Evolutionary conservation across 1,140 invertebrate species (phyloP), one percentile per base, ranked within the genome.

Genomic region (Formica exsecta): DNA sequence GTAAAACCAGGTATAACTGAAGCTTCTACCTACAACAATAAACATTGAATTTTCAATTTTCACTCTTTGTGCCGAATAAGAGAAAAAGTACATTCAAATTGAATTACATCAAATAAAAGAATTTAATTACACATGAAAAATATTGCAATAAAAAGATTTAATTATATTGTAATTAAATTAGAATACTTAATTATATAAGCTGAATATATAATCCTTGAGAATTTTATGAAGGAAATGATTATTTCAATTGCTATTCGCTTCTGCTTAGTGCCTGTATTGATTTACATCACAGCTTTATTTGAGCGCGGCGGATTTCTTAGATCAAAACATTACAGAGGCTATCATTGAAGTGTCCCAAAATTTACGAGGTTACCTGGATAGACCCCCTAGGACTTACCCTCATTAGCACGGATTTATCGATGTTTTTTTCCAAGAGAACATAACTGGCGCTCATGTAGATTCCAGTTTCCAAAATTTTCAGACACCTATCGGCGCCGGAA

Each of bases 291-390:
- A 59, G n/a, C 3, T 59, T n/a, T 22, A 59, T 51, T 59, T 59
- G n/a, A n/a, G n/a, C 2, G 13, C 8, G n/a, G 3, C 29, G 36
- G 6, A 19, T 59, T 3, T 57, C 62, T 51, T 51, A 19, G 83
- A 92, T 91, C 85, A 93, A 93, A 94, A 94, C 87, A 93, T 92
- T 92, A 87, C 7, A 86, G 87, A 89, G 88, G 89, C 80, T 79
- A 51, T n/a, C 19, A 62, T 75, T 64, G n/a, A 68, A 36, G 8
- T 81, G 81, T 87, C 75, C 71, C 16, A 85, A 66, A 86, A 93
- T 94, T 94, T 93, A 93, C 90, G 66, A 88, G 5, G 61, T 79
- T 92, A 91, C 91, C 93, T 92, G 90, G 32, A 29, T 38, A 61
- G 64, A 38, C 48, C 64, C 74, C 3, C 32, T 0, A 59, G 64